These are phyloP conservation scores for Arbacia lixula DNA, from an alignment of 53 echinoderm and acorn worm genomes.

Conservation along the genomic window DNA sequence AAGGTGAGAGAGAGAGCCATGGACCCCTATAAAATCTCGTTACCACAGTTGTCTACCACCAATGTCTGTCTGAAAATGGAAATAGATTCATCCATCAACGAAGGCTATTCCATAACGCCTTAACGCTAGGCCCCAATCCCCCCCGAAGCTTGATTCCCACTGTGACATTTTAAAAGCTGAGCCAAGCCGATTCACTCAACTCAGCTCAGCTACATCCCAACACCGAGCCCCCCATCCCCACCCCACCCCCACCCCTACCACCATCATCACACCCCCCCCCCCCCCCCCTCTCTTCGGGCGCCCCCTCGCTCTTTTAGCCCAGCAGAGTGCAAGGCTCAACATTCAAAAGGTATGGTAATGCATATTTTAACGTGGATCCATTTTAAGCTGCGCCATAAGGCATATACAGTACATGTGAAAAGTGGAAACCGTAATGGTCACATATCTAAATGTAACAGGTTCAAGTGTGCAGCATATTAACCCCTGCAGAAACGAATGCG, in stretches of 20 bases:
- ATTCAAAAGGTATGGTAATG: slow-evolving; percentile 36
- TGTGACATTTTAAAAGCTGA: slow-evolving; percentile 52
- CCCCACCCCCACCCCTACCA: neutral
- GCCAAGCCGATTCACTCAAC: neutral
- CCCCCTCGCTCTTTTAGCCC: neutral
- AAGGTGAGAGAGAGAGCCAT: no score
- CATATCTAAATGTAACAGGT: no score
- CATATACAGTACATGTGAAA: no score
- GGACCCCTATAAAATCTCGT: no score
- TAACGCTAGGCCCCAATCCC: slow-evolving; percentile 10
- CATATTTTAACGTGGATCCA: slow-evolving; percentile 29
- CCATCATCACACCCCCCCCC: neutral
- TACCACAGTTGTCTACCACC: no score
- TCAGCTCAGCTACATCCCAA: neutral
- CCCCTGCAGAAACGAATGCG: no score
- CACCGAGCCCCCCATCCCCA: neutral
- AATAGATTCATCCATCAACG: slow-evolving; percentile 44
- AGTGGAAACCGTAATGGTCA: no score
- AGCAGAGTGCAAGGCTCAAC: neutral
- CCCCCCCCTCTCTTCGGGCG: neutral
- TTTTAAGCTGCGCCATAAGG: no score
- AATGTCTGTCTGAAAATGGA: no score
- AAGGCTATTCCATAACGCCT: neutral
- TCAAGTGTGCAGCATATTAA: no score
- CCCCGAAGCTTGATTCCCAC: slow-evolving; percentile 21